phyloP scores from a whole-genome alignment of 2,797 vertebrate species.

The Tachyglossus aculeatus region DNA sequence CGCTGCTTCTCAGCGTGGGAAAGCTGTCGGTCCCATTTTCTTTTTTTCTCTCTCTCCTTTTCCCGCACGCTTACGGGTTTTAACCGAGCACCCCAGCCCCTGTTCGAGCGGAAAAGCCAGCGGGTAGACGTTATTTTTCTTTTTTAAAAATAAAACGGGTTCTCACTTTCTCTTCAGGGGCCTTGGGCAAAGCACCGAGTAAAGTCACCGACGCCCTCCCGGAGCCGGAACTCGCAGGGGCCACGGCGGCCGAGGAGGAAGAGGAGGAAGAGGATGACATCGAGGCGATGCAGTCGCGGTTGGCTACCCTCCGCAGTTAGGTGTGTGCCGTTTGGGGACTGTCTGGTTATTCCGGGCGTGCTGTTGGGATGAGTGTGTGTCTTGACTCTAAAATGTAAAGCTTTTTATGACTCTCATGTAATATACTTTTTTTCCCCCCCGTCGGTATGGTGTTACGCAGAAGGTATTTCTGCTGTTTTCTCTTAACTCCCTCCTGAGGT shows the following conservation, averaged over 20 bases:
- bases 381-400: conserved; percentile 26
- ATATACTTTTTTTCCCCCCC: conserved; percentile 50
- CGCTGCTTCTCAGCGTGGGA: too few relatives aligned
- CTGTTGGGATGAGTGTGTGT: background rate
- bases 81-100: too few relatives aligned
- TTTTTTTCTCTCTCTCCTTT: background rate
- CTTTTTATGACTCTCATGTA: conserved; percentile 54
- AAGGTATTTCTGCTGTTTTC: conserved; percentile 43
- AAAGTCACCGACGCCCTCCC: conserved; percentile 95
- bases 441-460: conserved; percentile 30
- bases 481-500: conserved; percentile 26
- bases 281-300: conserved; percentile 90
- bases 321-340: accelerated
- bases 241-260: conserved; percentile 82
- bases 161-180: conserved; percentile 78
- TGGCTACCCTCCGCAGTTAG: conserved; percentile 93
- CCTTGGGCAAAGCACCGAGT: conserved; percentile 94
- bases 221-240: conserved; percentile 80
- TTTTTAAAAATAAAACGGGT: too few relatives aligned
- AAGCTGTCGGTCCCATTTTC: background rate
- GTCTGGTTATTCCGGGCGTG: background rate
- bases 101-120: too few relatives aligned
- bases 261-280: conserved; percentile 87
- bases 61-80: too few relatives aligned
- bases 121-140: too few relatives aligned